Evolutionary conservation across 2,113 vertebrate genomes (phyloP).

Genomic region (Oncorhynchus tshawytscha): DNA sequence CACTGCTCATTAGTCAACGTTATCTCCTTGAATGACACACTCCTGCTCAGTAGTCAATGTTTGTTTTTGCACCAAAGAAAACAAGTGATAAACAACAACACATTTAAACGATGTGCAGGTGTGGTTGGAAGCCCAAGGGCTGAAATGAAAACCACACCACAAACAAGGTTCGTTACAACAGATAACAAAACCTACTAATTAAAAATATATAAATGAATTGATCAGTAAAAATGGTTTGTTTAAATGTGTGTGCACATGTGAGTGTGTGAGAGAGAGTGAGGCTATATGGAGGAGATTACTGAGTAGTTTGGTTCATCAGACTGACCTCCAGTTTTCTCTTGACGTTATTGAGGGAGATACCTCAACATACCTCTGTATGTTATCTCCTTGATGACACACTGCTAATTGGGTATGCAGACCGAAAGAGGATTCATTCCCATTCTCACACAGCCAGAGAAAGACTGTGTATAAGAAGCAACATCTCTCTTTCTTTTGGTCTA

Average conservation of each 20-base stretch:
- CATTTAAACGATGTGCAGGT: too few relatives aligned
- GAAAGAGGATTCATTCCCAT: conserved; percentile 32
- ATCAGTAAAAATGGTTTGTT: too few relatives aligned
- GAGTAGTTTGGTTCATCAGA: too few relatives aligned
- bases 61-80: too few relatives aligned
- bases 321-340: too few relatives aligned
- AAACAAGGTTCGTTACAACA: too few relatives aligned
- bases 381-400: conserved; percentile 3
- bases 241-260: neutral
- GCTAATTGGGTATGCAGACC: conserved; percentile 42
- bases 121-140: too few relatives aligned
- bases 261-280: neutral
- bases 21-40: conserved; percentile 1
- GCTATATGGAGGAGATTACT: too few relatives aligned
- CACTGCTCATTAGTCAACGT: neutral
- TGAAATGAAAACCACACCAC: too few relatives aligned
- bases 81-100: too few relatives aligned
- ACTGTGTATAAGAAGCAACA: conserved; percentile 12
- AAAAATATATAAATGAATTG: neutral
- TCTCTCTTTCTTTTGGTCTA: conserved; percentile 10
- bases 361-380: neutral
- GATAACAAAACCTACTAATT: neutral
- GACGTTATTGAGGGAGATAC: too few relatives aligned
- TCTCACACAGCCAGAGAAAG: conserved; percentile 13
- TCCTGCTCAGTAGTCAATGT: neutral